phyloP scores from a whole-genome alignment of 1,140 invertebrate species.

The Brachionus manjavacas region DNA sequence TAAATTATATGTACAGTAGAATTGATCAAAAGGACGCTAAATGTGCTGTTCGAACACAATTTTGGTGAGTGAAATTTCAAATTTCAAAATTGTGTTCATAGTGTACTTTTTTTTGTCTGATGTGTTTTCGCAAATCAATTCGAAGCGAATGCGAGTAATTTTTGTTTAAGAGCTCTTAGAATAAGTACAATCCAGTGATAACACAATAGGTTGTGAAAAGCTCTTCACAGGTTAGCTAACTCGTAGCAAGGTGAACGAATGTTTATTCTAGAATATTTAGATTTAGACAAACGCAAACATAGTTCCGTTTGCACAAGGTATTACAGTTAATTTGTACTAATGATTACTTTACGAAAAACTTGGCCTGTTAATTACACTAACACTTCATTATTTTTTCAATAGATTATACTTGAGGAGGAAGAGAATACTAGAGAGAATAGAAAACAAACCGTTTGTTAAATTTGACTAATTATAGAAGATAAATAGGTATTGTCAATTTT shows the following conservation, averaged over 20 bases:
- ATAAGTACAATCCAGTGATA: not conserved
- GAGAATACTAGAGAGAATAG: not conserved
- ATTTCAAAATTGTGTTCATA: no score
- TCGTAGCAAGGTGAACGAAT: not conserved
- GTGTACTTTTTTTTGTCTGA: not conserved
- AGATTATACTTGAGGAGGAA: slow-evolving; percentile 5
- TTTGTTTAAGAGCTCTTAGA: not conserved
- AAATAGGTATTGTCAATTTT: not conserved
- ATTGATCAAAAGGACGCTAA: no score
- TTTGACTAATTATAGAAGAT: not conserved
- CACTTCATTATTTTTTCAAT: slow-evolving; percentile 32
- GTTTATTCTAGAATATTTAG: not conserved
- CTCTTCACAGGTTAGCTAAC: not conserved
- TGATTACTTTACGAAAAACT: not conserved
- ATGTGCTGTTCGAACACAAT: no score
- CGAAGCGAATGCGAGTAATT: not conserved
- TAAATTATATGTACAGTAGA: no score
- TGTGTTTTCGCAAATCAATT: not conserved
- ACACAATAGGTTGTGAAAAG: not conserved
- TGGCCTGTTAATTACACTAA: slow-evolving; percentile 20
- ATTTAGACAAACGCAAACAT: not conserved
- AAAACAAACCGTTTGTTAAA: not conserved
- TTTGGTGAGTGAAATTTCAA: no score
- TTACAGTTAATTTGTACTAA: slow-evolving; percentile 10
- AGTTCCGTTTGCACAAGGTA: slow-evolving; percentile 23